phyloP scores from a whole-genome alignment of 2,113 vertebrate genomes.

The Tachysurus vachellii region DNA sequence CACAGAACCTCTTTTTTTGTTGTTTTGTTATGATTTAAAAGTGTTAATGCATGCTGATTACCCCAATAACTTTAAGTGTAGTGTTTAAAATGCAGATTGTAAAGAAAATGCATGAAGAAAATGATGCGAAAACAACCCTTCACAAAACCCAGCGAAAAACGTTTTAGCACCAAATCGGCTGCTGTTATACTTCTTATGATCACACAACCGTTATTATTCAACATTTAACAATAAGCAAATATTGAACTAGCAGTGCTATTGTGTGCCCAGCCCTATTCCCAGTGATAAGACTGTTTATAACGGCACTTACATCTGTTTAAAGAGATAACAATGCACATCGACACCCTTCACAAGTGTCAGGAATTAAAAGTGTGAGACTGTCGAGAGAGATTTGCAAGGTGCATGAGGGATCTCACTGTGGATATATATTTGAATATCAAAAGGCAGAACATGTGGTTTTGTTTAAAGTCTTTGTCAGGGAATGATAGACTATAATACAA shows the following conservation, averaged over 20 bases:
- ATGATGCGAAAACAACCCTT: neutral
- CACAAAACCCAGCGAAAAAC: neutral
- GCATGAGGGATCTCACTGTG: neutral
- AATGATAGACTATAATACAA: neutral
- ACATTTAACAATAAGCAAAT: neutral
- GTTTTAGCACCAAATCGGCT: neutral
- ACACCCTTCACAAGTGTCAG: slow-evolving; percentile 8
- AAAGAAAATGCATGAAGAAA: neutral
- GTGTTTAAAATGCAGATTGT: neutral
- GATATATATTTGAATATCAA: slow-evolving; percentile 4
- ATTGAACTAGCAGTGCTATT: slow-evolving; percentile 25
- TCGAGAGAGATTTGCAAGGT: neutral
- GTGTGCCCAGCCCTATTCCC: neutral
- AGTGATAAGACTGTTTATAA: slow-evolving; percentile 37
- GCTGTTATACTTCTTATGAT: no score
- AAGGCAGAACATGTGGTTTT: neutral
- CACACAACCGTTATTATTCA: neutral
- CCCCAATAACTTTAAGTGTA: neutral
- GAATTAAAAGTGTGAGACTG: neutral
- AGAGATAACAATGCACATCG: slow-evolving; percentile 40
- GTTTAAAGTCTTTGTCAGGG: neutral
- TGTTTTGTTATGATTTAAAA: neutral
- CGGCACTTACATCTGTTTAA: slow-evolving; percentile 42
- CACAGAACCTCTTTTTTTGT: neutral
- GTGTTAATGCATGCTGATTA: neutral